These are phyloP conservation scores for Sciurus carolinensis DNA, from an alignment of 2,797 vertebrate genomes.

Conservation along the genomic window DNA sequence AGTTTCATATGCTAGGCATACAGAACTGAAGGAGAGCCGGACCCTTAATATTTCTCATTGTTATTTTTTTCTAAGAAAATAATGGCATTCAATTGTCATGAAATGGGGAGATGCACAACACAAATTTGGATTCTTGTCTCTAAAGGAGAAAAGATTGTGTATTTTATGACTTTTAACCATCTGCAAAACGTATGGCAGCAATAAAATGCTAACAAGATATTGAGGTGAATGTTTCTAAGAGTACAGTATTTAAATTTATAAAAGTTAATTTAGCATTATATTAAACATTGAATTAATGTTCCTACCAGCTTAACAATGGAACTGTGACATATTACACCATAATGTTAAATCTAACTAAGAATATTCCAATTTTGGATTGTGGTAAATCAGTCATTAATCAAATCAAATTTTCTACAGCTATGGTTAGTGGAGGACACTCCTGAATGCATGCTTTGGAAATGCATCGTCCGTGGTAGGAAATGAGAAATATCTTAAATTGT, in stretches of 20 bases:
- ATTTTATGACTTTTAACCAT: constrained; percentile 61
- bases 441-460: constrained; percentile 5
- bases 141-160: constrained; percentile 37
- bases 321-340: constrained; percentile 52
- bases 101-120: constrained; percentile 7
- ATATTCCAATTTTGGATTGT: constrained; percentile 55
- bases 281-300: constrained; percentile 73
- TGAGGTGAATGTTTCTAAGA: constrained; percentile 64
- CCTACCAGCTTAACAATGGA: constrained; percentile 57
- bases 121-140: constrained; percentile 59
- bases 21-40: constrained; percentile 21
- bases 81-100: constrained; percentile 64
- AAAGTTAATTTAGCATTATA: constrained; percentile 77
- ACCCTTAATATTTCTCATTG: constrained; percentile 66
- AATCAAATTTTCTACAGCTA: constrained; percentile 52
- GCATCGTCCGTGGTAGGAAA: not conserved
- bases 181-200: constrained; percentile 45
- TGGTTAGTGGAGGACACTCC: not conserved
- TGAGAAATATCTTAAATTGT: constrained; percentile 37
- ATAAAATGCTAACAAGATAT: constrained; percentile 68
- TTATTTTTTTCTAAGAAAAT: constrained; percentile 71
- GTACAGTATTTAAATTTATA: constrained; percentile 72
- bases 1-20: constrained; percentile 71
- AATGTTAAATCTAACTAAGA: constrained; percentile 66
- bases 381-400: constrained; percentile 62